phyloP scores from a whole-genome alignment of 2,888 invertebrate species.

The Plemyria rubiginata region DNA sequence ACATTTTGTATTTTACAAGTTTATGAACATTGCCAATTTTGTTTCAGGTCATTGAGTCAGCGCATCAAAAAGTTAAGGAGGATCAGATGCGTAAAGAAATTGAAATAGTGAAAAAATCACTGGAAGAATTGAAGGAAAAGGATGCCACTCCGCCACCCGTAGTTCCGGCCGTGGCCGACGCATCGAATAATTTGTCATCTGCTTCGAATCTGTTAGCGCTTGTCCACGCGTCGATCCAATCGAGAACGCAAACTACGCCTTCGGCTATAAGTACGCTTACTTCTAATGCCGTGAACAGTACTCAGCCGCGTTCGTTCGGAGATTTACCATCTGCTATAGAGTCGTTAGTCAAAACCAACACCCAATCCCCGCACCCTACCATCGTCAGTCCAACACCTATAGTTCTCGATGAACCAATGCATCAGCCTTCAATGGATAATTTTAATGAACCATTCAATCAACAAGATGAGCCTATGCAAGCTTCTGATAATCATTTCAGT shows the following conservation, averaged over 20 bases:
- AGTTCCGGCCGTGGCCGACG: slow-evolving; percentile 39
- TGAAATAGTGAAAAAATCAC: slow-evolving; percentile 80
- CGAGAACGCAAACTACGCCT: slow-evolving; percentile 45
- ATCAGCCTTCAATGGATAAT: slow-evolving; percentile 10
- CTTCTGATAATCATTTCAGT: slow-evolving; percentile 13
- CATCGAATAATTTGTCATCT: slow-evolving; percentile 59
- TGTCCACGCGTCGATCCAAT: slow-evolving; percentile 71
- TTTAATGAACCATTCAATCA: slow-evolving; percentile 21
- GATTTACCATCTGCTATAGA: slow-evolving; percentile 51
- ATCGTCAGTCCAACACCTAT: neutral
- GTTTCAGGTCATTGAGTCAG: slow-evolving; percentile 88
- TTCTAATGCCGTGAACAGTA: slow-evolving; percentile 58
- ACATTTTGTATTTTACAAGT: neutral
- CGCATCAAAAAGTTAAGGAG: slow-evolving; percentile 89
- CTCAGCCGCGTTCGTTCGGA: slow-evolving; percentile 71
- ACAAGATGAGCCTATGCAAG: slow-evolving; percentile 20
- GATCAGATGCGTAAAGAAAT: slow-evolving; percentile 85
- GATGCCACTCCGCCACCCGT: slow-evolving; percentile 34
- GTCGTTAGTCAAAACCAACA: slow-evolving; percentile 21
- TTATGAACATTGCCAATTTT: slow-evolving; percentile 31
- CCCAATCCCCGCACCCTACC: neutral
- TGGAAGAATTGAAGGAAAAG: slow-evolving; percentile 62
- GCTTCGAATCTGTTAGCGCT: slow-evolving; percentile 71
- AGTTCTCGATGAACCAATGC: slow-evolving; percentile 20
- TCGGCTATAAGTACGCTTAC: slow-evolving; percentile 37